Evolutionary conservation across 2,888 invertebrate species (phyloP), one percentile per base, ranked within the genome.

Genomic region (Melipona beecheii): DNA sequence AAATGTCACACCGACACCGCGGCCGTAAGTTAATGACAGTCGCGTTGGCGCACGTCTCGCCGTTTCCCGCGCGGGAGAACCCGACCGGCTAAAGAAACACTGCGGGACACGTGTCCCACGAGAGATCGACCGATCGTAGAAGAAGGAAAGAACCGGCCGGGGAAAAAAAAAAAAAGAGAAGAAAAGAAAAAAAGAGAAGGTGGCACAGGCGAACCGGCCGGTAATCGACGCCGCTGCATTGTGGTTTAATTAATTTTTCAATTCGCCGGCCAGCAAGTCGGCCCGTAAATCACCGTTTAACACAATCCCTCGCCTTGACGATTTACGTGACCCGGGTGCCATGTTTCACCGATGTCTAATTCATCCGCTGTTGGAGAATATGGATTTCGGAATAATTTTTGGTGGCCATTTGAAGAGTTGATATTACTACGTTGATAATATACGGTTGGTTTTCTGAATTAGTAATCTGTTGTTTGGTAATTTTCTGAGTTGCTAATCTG

Each of bases 1-100:
- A 84, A 84, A 84, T 84, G 84, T 84, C 83, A 84, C 83, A 83
- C 84, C 84, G 84, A 73, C 84, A 82, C 78, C 72, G 83, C 73
- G 83, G 68, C 75, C 75, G 85, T 85, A 85, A 83, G 85, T 85
- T 83, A 85, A 83, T 83, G 83, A 85, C 85, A 71, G 85, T 64
- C 62, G 83, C 62, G 83, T 83, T 79, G 83, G 78, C 79, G 62
- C 76, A 58, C 76, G 83, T 70, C 43, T 43, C 85, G 73, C 64
- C 64, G 69, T 78, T 75, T 72, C 78, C 27, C 50, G 56, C 58
- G 73, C 60, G 31, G 31, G 31, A 60, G 19, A 31, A 24, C 24
- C 2, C 70, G 52, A 5, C 36, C 17, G 50, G 49, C 4, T 52
- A 19, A 56, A 49, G 72, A 50, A 62, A 73, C 49, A 49, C 66